phyloP scores from a whole-genome alignment of 53 echinoderm and acorn worm species.

The Crossaster papposus region DNA sequence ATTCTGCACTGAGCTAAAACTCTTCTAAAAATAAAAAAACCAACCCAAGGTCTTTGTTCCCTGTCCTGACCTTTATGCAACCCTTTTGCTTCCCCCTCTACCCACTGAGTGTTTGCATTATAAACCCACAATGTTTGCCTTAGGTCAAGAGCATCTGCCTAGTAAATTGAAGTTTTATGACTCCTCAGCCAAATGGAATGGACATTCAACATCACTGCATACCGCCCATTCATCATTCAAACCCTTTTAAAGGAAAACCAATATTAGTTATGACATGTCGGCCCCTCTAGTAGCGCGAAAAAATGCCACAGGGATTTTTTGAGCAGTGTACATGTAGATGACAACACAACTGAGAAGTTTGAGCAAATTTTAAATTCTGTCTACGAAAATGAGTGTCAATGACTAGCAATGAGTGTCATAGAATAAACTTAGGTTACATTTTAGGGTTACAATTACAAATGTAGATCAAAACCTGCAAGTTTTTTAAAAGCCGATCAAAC shows the following conservation, averaged over 20 bases:
- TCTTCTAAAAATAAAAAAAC: too few relatives aligned
- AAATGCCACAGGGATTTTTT: background rate
- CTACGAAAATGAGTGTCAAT: too few relatives aligned
- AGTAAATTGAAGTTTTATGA: constrained; percentile 11
- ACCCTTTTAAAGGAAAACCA: background rate
- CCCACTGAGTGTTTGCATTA: constrained; percentile 14
- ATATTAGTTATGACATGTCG: background rate
- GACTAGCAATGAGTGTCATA: background rate
- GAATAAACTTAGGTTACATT: background rate
- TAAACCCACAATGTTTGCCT: background rate
- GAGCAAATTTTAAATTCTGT: too few relatives aligned
- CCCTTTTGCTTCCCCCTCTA: background rate
- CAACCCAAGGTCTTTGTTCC: background rate
- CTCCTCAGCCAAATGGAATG: constrained; percentile 5
- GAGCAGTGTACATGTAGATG: background rate
- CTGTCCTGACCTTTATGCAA: background rate
- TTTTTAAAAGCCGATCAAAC: background rate
- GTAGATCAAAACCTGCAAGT: background rate
- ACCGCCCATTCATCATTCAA: constrained; percentile 24
- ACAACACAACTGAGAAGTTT: too few relatives aligned
- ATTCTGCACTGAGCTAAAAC: too few relatives aligned
- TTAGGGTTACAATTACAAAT: background rate
- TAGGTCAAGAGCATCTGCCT: constrained; percentile 34
- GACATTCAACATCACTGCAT: constrained; percentile 1
- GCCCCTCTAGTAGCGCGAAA: background rate